A percentile compares a stretch with the other conserved stretches of the same genome.
Evolutionary conservation across 2,888 invertebrate genomes (phyloP).

Genomic region (Sesia bembeciformis): DNA sequence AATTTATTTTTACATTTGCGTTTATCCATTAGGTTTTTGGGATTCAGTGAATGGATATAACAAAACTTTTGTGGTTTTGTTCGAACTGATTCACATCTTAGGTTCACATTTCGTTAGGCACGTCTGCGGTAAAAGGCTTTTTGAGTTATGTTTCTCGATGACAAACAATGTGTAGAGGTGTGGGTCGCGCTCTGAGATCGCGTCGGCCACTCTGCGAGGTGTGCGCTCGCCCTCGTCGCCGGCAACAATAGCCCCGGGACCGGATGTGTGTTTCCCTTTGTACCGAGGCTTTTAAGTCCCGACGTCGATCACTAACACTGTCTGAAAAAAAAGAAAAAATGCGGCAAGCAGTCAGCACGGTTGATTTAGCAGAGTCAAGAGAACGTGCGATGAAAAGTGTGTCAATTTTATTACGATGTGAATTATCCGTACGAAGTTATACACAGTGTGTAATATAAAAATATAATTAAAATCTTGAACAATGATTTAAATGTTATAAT

Average conservation of each 20-base stretch:
- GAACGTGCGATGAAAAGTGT: no score
- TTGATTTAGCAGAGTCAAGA: no score
- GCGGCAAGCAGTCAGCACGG: background rate
- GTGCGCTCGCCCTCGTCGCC: conserved; percentile 12
- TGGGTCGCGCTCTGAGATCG: conserved; percentile 5
- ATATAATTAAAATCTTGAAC: no score
- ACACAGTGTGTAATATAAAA: no score
- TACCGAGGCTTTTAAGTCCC: conserved; percentile 43
- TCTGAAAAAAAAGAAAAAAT: conserved; percentile 19
- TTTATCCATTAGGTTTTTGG: conserved; percentile 12
- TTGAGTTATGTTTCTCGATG: background rate
- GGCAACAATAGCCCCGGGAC: conserved; percentile 33
- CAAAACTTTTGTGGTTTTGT: background rate
- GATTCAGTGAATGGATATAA: background rate
- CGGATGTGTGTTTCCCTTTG: conserved; percentile 49
- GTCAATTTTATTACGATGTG: no score
- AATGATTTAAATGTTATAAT: no score
- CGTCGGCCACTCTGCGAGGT: conserved; percentile 11
- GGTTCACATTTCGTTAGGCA: background rate
- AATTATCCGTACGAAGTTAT: no score
- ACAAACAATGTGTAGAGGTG: background rate
- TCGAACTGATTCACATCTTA: background rate
- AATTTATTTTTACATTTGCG: conserved; percentile 4
- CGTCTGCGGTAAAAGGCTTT: background rate
- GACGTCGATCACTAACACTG: conserved; percentile 28